Evolutionary conservation across 1,140 invertebrate genomes (phyloP), one percentile per base, ranked within the genome.

Genomic region (Caenorhabditis latens): DNA sequence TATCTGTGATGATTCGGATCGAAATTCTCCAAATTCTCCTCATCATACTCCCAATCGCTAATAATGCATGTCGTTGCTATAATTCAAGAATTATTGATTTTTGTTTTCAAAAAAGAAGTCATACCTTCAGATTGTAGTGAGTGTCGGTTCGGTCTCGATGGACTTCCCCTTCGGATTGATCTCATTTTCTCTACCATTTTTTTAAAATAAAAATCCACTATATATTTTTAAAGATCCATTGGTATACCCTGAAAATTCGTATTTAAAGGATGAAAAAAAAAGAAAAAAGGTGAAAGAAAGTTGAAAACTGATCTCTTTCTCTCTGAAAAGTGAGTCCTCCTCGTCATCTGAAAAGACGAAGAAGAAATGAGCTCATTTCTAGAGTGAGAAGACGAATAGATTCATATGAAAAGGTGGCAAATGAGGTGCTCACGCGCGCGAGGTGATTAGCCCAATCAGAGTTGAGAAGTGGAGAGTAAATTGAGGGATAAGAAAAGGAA

Each of bases 1-100:
- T 84, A 84, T 43, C 21, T 84, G 19, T 57, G 14, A 43, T 84
- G 83, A 65, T 84, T 84, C 32, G 83, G 83, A 61, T 84, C 21
- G 24, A 84, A 84, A 24, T 14, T 67, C 14, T 55, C 50, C 11
- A 21, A 21, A 4, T n/a, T 11, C 21, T 79, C 71, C n/a, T 79
- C 71, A 50, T 79, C 71, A n/a, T 50, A 79, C n/a, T 79, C 71
- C 43, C 71, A 79, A 14, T 79, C 71, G 53, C 71, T 79, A 21
- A 79, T 79, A 21, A 79, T 79, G n/a, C 71, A 79, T 24, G 71
- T 79, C 3, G 71, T 79, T 0, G 71, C 71, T 79, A n/a, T 53
- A 79, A 50, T 1, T 9, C 9, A 32, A 7, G 32, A 21, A 63
- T 14, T 11, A 32, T 32, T 32, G 32, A 32, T 32, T 32, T 32